These are phyloP conservation scores for Panthera leo DNA, from an alignment of 2,113 vertebrate genomes.

Conservation along the genomic window DNA sequence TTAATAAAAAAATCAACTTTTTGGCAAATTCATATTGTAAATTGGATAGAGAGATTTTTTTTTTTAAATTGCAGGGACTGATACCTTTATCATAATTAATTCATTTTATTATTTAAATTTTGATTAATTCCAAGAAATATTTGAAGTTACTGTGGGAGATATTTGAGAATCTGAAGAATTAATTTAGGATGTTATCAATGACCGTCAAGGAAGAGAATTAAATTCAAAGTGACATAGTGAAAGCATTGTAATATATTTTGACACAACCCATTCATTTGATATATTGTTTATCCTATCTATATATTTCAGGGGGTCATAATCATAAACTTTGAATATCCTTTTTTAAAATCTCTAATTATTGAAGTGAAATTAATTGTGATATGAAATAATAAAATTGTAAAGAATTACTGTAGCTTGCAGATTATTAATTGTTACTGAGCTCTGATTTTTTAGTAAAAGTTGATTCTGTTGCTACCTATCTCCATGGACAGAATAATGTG, in stretches of 20 bases:
- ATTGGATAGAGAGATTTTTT: background rate
- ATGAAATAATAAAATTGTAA: constrained; percentile 54
- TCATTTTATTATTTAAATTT: constrained; percentile 55
- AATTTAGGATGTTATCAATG: constrained; percentile 38
- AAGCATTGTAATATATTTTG: constrained; percentile 56
- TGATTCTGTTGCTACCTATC: constrained; percentile 6
- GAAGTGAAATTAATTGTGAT: constrained; percentile 66
- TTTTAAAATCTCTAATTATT: constrained; percentile 64
- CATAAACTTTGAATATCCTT: constrained; percentile 66
- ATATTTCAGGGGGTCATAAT: constrained; percentile 47
- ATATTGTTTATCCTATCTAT: constrained; percentile 62
- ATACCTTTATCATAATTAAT: constrained; percentile 45
- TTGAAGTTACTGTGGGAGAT: constrained; percentile 10
- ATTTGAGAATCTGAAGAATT: constrained; percentile 54
- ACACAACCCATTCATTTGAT: constrained; percentile 65
- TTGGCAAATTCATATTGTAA: constrained; percentile 12
- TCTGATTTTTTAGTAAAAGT: constrained; percentile 57
- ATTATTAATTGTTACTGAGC: constrained; percentile 40
- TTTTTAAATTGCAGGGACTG: constrained; percentile 32
- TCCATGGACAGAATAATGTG: constrained; percentile 54
- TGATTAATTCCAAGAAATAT: constrained; percentile 59
- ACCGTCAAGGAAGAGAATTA: constrained; percentile 6
- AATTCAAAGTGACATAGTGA: constrained; percentile 49
- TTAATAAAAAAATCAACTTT: too few relatives aligned
- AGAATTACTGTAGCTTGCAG: constrained; percentile 14